These are phyloP conservation scores for Tragelaphus imberbis DNA, from an alignment of 2,113 vertebrate genomes.

Conservation along the genomic window DNA sequence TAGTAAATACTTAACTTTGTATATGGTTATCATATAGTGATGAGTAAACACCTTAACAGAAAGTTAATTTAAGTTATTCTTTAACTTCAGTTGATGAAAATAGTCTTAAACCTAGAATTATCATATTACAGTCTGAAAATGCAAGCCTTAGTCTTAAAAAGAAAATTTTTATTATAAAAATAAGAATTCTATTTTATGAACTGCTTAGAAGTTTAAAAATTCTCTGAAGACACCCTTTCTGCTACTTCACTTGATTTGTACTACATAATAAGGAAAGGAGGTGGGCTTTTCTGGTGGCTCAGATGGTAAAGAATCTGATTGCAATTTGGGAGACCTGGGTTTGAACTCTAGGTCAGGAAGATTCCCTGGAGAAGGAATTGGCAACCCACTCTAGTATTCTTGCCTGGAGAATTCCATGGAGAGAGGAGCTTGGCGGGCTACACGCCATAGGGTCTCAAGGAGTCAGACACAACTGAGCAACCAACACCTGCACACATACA, in stretches of 20 bases:
- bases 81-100: conserved; percentile 40
- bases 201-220: not conserved
- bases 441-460: not conserved
- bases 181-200: not conserved
- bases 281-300: not conserved
- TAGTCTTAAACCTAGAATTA: not conserved
- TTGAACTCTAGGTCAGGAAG: not conserved
- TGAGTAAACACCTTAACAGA: not conserved
- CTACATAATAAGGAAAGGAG: not conserved
- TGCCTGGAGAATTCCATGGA: not conserved
- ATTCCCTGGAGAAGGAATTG: not conserved
- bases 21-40: not conserved
- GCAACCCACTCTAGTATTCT: not conserved
- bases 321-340: not conserved
- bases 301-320: not conserved
- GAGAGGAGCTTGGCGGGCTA: not conserved
- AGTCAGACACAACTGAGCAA: not conserved
- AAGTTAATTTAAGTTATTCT: not conserved
- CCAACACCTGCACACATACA: not conserved
- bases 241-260: conserved; percentile 33
- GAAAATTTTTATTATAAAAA: not conserved
- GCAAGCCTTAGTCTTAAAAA: not conserved
- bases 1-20: not conserved
- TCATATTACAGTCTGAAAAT: not conserved
- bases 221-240: not conserved